Percentiles rank a stretch among this genome's conserved stretches.
These are phyloP conservation scores for Ceratosolen solmsi DNA, from an alignment of 1,140 invertebrate species.

Conservation along the genomic window DNA sequence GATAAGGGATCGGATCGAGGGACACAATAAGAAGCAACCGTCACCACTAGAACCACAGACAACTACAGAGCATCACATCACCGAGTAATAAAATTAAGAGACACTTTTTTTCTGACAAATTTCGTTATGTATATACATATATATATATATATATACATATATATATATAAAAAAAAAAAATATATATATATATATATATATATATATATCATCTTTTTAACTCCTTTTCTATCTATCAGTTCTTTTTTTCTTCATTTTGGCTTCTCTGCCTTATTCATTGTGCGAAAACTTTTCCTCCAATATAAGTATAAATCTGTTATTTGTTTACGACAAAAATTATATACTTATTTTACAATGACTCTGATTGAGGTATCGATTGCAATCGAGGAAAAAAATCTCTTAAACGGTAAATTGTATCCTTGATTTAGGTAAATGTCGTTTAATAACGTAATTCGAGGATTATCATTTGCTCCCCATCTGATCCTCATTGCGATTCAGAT, in stretches of 20 bases:
- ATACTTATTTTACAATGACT: conserved; percentile 21
- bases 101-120: conserved; percentile 25
- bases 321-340: conserved; percentile 25
- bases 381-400: conserved; percentile 10
- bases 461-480: too few relatives aligned
- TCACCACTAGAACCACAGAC: conserved; percentile 38
- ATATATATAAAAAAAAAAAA: neutral
- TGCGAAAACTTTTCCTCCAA: neutral
- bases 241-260: too few relatives aligned
- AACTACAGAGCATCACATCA: conserved; percentile 44
- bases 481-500: too few relatives aligned
- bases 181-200: neutral
- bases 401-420: neutral
- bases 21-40: conserved; percentile 37
- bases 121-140: neutral
- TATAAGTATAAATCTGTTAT: conserved; percentile 22
- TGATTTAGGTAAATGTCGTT: neutral
- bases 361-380: neutral
- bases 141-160: neutral
- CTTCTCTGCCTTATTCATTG: neutral
- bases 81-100: conserved; percentile 22
- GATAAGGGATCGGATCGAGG: conserved; percentile 30
- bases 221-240: too few relatives aligned
- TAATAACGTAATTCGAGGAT: too few relatives aligned
- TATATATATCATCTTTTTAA: neutral